These are phyloP conservation scores for Julus scandinavius DNA, from an alignment of 2,888 invertebrate genomes.

Conservation along the genomic window DNA sequence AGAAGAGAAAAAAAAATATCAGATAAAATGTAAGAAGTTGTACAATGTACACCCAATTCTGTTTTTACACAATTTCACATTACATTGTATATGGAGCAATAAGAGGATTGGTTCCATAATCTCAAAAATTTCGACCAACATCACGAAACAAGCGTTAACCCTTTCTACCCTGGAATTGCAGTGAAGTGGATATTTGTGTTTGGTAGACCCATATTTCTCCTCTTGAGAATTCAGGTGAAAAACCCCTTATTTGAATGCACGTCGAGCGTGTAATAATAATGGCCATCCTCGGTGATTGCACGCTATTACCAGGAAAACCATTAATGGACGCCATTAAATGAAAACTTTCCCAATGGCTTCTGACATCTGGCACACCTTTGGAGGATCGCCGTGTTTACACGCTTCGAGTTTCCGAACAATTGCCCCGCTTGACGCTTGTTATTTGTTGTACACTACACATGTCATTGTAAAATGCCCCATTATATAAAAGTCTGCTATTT, in stretches of 20 bases:
- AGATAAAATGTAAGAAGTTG: no score
- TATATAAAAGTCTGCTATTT: background rate
- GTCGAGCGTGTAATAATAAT: background rate
- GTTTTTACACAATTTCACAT: no score
- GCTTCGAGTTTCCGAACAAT: background rate
- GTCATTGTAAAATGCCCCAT: conserved; percentile 21
- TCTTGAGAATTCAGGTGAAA: background rate
- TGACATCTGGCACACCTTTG: background rate
- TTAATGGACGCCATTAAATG: background rate
- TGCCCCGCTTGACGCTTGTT: background rate
- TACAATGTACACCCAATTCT: no score
- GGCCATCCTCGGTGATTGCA: background rate
- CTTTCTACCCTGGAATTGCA: no score
- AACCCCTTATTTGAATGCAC: background rate
- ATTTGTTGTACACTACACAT: background rate
- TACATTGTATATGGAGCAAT: no score
- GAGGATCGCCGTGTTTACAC: background rate
- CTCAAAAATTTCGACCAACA: no score
- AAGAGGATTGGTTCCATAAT: no score
- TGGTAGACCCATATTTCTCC: background rate
- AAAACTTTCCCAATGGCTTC: background rate
- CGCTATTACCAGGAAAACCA: background rate
- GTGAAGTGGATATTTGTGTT: background rate
- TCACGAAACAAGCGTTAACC: no score
- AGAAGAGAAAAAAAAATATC: no score